Evolutionary conservation across 2,888 invertebrate genomes (phyloP).

Genomic region (Oligia strigilis): DNA sequence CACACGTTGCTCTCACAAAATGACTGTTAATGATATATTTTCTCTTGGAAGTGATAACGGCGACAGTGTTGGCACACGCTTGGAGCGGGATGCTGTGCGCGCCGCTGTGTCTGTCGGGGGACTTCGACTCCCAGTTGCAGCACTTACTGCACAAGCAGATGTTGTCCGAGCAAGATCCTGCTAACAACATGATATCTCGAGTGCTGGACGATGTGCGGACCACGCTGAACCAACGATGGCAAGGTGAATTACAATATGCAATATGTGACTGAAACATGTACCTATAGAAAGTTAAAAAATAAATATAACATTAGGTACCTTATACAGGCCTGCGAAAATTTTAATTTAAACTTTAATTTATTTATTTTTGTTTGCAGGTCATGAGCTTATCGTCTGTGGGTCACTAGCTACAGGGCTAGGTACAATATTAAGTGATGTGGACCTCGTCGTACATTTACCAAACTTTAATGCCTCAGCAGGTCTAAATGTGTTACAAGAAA

Average conservation of each 20-base stretch:
- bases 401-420: constrained; percentile 64
- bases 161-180: not conserved
- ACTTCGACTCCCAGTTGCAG: constrained; percentile 41
- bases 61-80: not conserved
- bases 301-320: no score
- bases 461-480: constrained; percentile 15
- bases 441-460: constrained; percentile 55
- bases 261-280: not conserved
- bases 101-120: constrained; percentile 17
- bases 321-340: not conserved
- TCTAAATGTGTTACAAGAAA: constrained; percentile 32
- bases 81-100: not conserved
- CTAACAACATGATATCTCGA: not conserved
- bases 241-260: constrained; percentile 10
- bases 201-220: constrained; percentile 6
- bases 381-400: constrained; percentile 54
- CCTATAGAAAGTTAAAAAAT: not conserved
- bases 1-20: not conserved
- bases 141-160: not conserved
- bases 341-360: no score
- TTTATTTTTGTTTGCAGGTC: constrained; percentile 45
- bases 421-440: constrained; percentile 62
- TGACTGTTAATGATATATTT: not conserved
- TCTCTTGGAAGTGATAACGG: constrained; percentile 8
- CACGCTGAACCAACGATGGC: constrained; percentile 28